These are phyloP conservation scores for Arvicanthis niloticus DNA, from an alignment of 2,113 vertebrate species.

Conservation along the genomic window DNA sequence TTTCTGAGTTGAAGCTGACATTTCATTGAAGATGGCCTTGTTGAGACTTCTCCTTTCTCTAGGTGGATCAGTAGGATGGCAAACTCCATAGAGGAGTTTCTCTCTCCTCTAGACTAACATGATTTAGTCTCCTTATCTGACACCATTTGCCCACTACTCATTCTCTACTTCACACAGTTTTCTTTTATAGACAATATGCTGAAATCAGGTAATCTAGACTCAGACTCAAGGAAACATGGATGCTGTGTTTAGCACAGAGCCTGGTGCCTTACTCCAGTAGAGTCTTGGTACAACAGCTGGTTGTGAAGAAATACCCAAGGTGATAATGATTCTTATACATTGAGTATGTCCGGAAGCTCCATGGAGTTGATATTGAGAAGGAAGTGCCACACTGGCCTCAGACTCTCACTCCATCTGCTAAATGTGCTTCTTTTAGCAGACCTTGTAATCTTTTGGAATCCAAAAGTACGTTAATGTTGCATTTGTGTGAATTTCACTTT, in stretches of 20 bases:
- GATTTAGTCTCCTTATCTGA: neutral
- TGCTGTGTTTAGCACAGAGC: neutral
- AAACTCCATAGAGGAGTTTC: too few species aligned
- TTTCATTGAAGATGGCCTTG: neutral
- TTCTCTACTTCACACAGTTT: neutral
- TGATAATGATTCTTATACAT: neutral
- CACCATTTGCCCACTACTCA: neutral
- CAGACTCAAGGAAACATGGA: neutral
- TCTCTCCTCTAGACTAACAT: neutral
- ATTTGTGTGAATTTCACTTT: neutral
- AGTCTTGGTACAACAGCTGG: fast-evolving
- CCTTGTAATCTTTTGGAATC: neutral
- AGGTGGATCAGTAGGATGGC: fast-evolving
- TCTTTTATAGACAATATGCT: neutral
- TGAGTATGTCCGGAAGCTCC: neutral
- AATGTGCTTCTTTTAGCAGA: neutral
- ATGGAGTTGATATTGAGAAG: neutral
- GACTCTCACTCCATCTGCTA: neutral
- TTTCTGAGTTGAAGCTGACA: neutral
- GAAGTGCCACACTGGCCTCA: fast-evolving
- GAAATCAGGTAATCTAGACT: neutral
- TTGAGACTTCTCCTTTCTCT: neutral
- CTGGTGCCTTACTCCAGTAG: neutral
- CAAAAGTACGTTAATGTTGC: neutral
- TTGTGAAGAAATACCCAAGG: neutral